Evolutionary conservation across 2,113 vertebrate genomes (phyloP), one percentile per base, ranked within the genome.

Genomic region (Epinephelus cyanopodus): DNA sequence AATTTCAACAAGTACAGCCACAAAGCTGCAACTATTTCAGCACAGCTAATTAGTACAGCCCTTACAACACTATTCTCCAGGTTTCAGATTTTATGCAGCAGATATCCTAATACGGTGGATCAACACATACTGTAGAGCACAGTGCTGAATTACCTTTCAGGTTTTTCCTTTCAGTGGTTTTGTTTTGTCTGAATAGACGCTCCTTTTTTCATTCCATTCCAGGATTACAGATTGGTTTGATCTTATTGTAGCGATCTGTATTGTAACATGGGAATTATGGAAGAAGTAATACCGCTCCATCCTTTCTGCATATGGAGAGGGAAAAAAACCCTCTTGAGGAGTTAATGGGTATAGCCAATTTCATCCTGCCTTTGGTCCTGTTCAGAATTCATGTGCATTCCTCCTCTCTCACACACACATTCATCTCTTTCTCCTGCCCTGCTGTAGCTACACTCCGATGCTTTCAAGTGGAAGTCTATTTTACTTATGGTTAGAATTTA

Each of bases 391-490:
- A 93, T 91, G 79, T 79, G 87, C 83, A 84, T 87, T 83, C 84
- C 76, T 64, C 58, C 77, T 85, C 82, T 81, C 76, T 69, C 87
- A 54, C 72, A 42, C 57, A 82, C 84, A 89, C 83, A 91, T 87
- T 84, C 87, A 81, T 89, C 90, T 82, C 58, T 79, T 85, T 74
- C 80, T 83, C 68, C 77, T 84, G 67, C 79, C 74, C 78, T 76
- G 86, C 84, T 88, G 76, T 82, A 84, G 91, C 90, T 83, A 72
- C 81, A 77, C 83, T 90, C 74, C 39, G 61, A 69, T 84, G 87
- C 86, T 90, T 90, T 92, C 87, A 89, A 93, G 91, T 89, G 74
- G 85, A 90, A 90, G 91, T 93, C 92, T 90, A 91, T 94, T 93
- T 95, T 86, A 92, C 91, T 94, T 93, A 92, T 47, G 73, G 81